Base-by-base conservation (phyloP, 2,797 vertebrate genomes). In the Buceros bicornis region DNA sequence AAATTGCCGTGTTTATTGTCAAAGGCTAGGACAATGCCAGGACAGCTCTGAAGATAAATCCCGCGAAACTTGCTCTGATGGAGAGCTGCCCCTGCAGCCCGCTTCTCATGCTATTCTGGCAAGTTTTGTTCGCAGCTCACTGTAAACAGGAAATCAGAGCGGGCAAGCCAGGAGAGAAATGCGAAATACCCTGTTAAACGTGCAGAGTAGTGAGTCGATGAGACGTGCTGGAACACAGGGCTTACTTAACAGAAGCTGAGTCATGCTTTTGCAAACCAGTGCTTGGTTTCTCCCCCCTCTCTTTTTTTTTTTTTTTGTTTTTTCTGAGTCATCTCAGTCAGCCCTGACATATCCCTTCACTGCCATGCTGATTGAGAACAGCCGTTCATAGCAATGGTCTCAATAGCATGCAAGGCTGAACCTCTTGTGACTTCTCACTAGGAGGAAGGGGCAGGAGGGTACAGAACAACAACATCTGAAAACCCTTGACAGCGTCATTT, bases 191-290 rank as follows among this genome's bases (percentile, higher is more conserved):
- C 69, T 6, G 9, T 51, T 69, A 42, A 87, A 88, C 4, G 3
- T 92, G 70, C 89, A 94, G 78, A 40, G 64, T 61, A 93, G 95
- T 29, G 31, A 60, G 71, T 58, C 62, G 61, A 79, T 6, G 9
- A 92, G 88, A 93, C 33, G 5, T 81, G 79, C 57, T 90, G 40
- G 50, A 71, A 62, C 81, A 87, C 16, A 89, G 71, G 10, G 66
- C 58, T 97, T 92, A n/a, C 91, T 64, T 78, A 88, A 87, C 40
- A 87, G 82, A 72, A 96, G 80, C 93, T 91, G 97, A 96, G 91
- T 95, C 64, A 90, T 40, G 58, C 62, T 96, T 95, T 78, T 62
- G 80, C 50, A 66, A 95, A 84, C 45, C 66, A 42, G 0, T 42
- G 82, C 40, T 2, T 6, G 28, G 5, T 53, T 90, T 65, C 25